Evolutionary conservation across 2,888 invertebrate genomes (phyloP).

Genomic region (Aphidius colemani): DNA sequence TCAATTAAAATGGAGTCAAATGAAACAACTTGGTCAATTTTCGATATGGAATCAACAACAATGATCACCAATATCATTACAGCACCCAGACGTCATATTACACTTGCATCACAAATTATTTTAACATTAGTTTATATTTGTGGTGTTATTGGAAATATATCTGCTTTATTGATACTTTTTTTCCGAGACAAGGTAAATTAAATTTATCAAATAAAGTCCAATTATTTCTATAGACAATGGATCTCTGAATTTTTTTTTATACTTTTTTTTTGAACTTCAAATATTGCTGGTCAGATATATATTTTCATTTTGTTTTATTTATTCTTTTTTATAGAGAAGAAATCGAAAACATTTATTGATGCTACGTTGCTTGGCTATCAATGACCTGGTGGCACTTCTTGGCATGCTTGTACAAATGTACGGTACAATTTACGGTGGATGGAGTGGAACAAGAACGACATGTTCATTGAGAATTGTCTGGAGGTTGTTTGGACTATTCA

Average conservation of each 20-base stretch:
- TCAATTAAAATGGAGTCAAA: constrained; percentile 37
- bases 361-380: constrained; percentile 76
- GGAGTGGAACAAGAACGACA: constrained; percentile 62
- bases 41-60: constrained; percentile 27
- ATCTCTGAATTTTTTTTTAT: too few species aligned
- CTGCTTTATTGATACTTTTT: constrained; percentile 76
- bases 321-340: constrained; percentile 62
- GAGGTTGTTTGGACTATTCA: constrained; percentile 83
- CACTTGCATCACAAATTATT: constrained; percentile 52
- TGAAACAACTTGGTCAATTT: constrained; percentile 29
- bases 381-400: constrained; percentile 78
- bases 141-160: constrained; percentile 76
- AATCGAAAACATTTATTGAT: constrained; percentile 82
- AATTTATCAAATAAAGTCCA: background rate
- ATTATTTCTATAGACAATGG: background rate
- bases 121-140: constrained; percentile 67
- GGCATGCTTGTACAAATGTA: constrained; percentile 78
- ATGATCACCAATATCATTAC: constrained; percentile 32
- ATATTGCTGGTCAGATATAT: background rate
- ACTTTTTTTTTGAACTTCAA: background rate
- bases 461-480: constrained; percentile 75
- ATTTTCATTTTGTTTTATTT: constrained; percentile 21
- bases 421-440: constrained; percentile 60
- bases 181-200: constrained; percentile 66
- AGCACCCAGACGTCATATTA: constrained; percentile 41